A percentile compares a stretch with the other conserved stretches of the same genome.
These are phyloP conservation scores for Tetraodon nigroviridis DNA, from an alignment of 2,113 vertebrate genomes.

Conservation along the genomic window DNA sequence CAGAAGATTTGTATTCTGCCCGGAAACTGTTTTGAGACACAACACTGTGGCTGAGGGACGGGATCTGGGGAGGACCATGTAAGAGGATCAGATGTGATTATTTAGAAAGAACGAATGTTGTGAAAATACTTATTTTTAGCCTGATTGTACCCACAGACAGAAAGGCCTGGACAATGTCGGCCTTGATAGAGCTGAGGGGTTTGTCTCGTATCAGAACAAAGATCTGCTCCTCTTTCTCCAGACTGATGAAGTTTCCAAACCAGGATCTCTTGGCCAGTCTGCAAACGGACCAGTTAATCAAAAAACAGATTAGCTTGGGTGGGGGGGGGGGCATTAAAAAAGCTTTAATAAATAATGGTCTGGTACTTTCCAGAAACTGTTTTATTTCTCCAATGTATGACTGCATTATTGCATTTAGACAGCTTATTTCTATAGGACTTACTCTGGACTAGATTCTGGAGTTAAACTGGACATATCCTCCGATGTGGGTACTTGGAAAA, in stretches of 20 bases:
- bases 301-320: too few relatives aligned
- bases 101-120: too few relatives aligned
- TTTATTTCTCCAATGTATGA: neutral
- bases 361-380: neutral
- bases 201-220: conserved; percentile 88
- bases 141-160: conserved; percentile 77
- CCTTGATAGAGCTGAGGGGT: conserved; percentile 92
- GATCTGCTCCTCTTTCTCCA: conserved; percentile 92
- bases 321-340: too few relatives aligned
- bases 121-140: too few relatives aligned
- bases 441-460: conserved; percentile 91
- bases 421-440: conserved; percentile 53
- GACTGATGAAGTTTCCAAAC: conserved; percentile 91
- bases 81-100: too few relatives aligned
- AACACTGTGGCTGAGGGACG: conserved; percentile 90
- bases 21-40: conserved; percentile 92
- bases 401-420: neutral
- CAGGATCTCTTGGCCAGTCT: conserved; percentile 91
- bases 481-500: conserved; percentile 80
- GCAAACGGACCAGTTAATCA: neutral
- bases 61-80: conserved; percentile 71
- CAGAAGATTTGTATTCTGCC: conserved; percentile 87
- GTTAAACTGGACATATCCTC: conserved; percentile 94
- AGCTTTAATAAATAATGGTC: too few relatives aligned
- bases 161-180: conserved; percentile 90